Evolutionary conservation across 2,888 invertebrate species (phyloP).

Genomic region (Phortica magna): DNA sequence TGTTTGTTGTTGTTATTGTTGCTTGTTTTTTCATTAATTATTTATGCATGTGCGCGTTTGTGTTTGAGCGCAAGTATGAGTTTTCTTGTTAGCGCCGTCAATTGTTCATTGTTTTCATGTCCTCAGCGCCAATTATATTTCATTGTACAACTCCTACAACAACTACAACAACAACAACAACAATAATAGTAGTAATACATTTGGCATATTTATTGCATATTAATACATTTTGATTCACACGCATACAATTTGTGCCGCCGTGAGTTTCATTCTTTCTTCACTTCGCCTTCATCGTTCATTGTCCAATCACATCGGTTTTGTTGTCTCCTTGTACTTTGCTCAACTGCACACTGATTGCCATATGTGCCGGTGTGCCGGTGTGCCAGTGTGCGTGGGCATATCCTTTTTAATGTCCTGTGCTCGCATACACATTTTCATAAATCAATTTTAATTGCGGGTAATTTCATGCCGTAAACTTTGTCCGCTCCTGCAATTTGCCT

Average conservation of each 20-base stretch:
- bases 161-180: background rate
- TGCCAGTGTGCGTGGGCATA: background rate
- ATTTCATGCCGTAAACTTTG: conserved; percentile 60
- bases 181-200: background rate
- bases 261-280: conserved; percentile 35
- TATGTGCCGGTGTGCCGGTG: background rate
- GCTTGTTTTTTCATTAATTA: conserved; percentile 20
- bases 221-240: conserved; percentile 47
- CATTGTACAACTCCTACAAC: background rate
- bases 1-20: background rate
- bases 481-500: conserved; percentile 49
- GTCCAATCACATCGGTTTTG: conserved; percentile 29
- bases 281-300: background rate
- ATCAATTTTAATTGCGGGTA: conserved; percentile 74
- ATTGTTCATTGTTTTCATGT: background rate
- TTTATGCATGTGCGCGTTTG: conserved; percentile 18
- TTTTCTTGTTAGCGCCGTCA: conserved; percentile 21
- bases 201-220: conserved; percentile 53
- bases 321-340: conserved; percentile 32
- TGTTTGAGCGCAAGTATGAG: conserved; percentile 1
- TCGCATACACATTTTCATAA: conserved; percentile 61
- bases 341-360: too few species aligned
- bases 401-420: conserved; percentile 28
- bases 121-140: conserved; percentile 15
- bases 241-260: background rate